Evolutionary conservation across 2,888 invertebrate species (phyloP), one percentile per base, ranked within the genome.

Genomic region (Vesta saturnalis): DNA sequence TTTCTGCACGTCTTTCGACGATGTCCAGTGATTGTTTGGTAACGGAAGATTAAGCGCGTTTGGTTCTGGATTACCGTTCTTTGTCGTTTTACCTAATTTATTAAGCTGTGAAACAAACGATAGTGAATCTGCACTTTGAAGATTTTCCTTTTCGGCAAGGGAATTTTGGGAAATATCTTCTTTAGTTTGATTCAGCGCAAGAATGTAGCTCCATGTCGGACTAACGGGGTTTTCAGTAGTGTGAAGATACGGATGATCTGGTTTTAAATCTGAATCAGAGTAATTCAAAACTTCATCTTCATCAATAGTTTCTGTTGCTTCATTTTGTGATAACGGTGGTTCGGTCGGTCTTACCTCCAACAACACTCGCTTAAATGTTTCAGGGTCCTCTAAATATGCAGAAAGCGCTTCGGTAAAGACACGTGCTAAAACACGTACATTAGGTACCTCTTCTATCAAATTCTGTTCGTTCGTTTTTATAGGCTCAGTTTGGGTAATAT

Each of bases 391-490:
- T 2, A 95, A 85, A 75, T 94, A 95, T 0, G 92, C 93, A 0
- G 93, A 92, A 14, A 95, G 83, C 0, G 94, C 94, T 77, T 93
- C 90, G 0, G 94, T 94, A 77, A 95, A 95, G 1, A 94, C 92
- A 83, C 93, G 92, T 0, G 94, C 94, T 2, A 94, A 82, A 82
- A 94, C 92, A 60, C 94, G 87, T 0, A 94, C 88, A 82, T 91
- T 87, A n/a, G 92, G 87, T 30, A 52, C 52, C 6, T 82, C 86
- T 10, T 89, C 87, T 4, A 91, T 81, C 0, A 90, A 89, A 18
- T 89, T 88, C 77, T 89, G 87, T 76, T 91, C 86, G 82, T 92
- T 89, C 77, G 90, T 87, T 62, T 88, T 83, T 52, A 89, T 86
- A 8, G 90, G 80, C 78, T 91, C 90, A 58, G 83, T 84, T 16